These are phyloP conservation scores for Eustalomyia histrio DNA, from an alignment of 2,888 invertebrate genomes.

Conservation along the genomic window DNA sequence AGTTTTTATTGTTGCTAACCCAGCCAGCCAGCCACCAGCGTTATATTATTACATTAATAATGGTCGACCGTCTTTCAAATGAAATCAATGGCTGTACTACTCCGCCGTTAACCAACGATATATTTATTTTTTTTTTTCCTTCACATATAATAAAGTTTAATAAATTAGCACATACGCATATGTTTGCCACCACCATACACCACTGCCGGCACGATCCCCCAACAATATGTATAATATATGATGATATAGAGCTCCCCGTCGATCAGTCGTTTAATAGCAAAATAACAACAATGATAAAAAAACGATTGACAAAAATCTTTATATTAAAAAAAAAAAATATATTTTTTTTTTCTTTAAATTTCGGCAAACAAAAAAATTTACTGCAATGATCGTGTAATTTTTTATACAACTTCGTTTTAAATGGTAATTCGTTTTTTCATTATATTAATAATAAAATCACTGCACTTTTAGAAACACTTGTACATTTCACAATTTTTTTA, in stretches of 20 bases:
- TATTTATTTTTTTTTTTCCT: conserved; percentile 24
- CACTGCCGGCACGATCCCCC: conserved; percentile 8
- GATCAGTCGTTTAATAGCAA: conserved; percentile 38
- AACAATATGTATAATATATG: background rate
- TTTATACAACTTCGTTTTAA: conserved; percentile 26
- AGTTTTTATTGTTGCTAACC: conserved; percentile 50
- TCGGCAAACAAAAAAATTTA: conserved; percentile 29
- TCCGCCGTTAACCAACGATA: conserved; percentile 25
- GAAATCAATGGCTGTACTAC: conserved; percentile 48
- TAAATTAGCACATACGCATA: conserved; percentile 63
- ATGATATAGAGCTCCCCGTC: conserved; percentile 35
- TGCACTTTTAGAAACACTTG: conserved; percentile 16
- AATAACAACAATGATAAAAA: conserved; percentile 48
- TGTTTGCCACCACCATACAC: conserved; percentile 40
- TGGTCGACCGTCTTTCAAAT: conserved; percentile 33
- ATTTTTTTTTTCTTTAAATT: conserved; percentile 41
- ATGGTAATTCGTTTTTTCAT: conserved; percentile 9
- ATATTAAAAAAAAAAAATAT: conserved; percentile 38
- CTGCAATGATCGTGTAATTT: conserved; percentile 32
- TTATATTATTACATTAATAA: conserved; percentile 45
- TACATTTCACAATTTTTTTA: background rate
- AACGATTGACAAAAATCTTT: conserved; percentile 48
- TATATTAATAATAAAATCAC: conserved; percentile 22
- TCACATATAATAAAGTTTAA: conserved; percentile 56
- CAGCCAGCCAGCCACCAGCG: conserved; percentile 23